Base-by-base conservation (phyloP, 2,797 vertebrate species). In the Amblyraja radiata region DNA sequence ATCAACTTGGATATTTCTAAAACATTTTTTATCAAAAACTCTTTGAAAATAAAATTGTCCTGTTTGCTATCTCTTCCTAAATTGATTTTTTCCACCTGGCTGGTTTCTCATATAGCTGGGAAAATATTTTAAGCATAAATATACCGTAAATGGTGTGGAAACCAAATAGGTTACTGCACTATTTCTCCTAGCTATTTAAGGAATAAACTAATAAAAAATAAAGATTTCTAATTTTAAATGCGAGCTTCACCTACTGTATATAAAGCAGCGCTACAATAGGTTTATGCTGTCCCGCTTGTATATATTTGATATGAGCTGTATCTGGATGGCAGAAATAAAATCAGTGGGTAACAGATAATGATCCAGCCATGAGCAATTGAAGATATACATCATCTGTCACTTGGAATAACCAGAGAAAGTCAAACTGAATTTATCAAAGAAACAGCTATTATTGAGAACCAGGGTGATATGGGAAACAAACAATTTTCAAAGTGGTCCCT, bases 41-140 rank as follows among this genome's bases (percentile, higher is more conserved):
- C 39, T 58, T 68, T 92, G 90, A 46, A 76, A 92, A 76, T 92
- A 76, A 76, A 92, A 76, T 92, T 76, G 46, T 58, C 73, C 90
- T 92, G 68, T 92, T 92, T 76, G 28, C 90, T 76, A 76, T 76
- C 90, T 92, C 71, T 76, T 76, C 58, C 13, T 74, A 92, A 92
- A 92, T 92, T 92, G 90, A 92, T 92, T 92, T 58, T 88, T 76
- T 76, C 90, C 25, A 76, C 71, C 23, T n/a, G 90, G 32, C 71
- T 11, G 21, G 90, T 76, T 92, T 92, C 46, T 92, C 58, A 92
- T 58, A 92, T 92, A 92, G 39, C 90, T 76, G 32, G 90, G 90
- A 46, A 91, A 91, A 46, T 13, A 91, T 74, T 74, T 74, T 65
- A 73, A 73, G 14, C 23, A 91, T 74, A 63, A 63, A 71, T 23